Percentiles rank a stretch among this genome's conserved stretches.
Conservation (phyloP, 2,113 vertebrate species). For the Eudyptes chrysolophus region DNA sequence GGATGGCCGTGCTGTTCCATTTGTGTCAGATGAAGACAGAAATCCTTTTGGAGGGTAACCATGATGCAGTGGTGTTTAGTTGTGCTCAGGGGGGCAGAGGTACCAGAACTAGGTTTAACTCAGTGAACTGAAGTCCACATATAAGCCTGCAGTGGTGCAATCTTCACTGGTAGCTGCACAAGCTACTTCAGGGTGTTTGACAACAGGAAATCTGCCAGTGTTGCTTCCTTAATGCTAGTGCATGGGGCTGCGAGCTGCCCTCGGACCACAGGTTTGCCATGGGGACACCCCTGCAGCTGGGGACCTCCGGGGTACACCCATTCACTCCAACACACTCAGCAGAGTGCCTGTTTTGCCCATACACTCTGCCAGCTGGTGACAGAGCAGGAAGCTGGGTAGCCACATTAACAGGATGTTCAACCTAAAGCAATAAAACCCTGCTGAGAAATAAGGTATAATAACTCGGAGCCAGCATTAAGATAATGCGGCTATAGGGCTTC, state of each 20-base stretch:
- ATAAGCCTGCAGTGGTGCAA: not conserved
- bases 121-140: not conserved
- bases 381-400: not conserved
- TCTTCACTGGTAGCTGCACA: not conserved
- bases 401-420: not conserved
- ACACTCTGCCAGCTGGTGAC: not conserved
- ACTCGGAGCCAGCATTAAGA: not conserved
- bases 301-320: not conserved
- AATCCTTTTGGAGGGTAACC: not conserved
- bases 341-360: not conserved
- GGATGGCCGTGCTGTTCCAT: fast-evolving
- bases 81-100: not conserved
- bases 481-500: not conserved
- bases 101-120: not conserved
- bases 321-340: not conserved
- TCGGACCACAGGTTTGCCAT: not conserved
- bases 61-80: fast-evolving
- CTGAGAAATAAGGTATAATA: constrained; percentile 39
- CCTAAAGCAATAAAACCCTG: not conserved
- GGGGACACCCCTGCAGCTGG: not conserved
- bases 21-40: not conserved
- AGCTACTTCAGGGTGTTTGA: not conserved
- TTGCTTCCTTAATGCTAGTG: not conserved
- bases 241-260: fast-evolving
- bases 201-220: not conserved